Evolutionary conservation across 2,797 vertebrate species (phyloP).

Genomic region (Nasua narica): DNA sequence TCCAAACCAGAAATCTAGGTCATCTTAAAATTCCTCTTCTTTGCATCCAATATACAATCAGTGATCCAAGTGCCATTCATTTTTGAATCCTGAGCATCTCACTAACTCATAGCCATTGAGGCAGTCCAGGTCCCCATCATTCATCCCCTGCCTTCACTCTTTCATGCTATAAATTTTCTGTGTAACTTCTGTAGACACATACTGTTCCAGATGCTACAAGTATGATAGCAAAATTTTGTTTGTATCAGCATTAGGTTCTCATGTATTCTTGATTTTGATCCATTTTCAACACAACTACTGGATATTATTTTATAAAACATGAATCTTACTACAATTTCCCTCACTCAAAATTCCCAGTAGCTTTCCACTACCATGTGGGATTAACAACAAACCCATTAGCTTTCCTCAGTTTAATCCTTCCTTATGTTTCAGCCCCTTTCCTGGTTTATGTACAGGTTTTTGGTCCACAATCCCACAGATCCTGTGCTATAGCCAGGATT

Average conservation of each 20-base stretch:
- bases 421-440: background rate
- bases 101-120: background rate
- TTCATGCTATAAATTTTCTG: background rate
- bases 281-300: background rate
- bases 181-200: background rate
- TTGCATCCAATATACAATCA: background rate
- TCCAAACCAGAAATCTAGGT: background rate
- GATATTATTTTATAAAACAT: background rate
- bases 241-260: background rate
- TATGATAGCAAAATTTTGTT: background rate
- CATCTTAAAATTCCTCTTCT: background rate
- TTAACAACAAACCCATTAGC: background rate
- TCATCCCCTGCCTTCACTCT: background rate
- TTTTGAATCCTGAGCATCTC: background rate
- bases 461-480: background rate
- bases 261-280: background rate
- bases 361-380: background rate
- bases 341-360: background rate
- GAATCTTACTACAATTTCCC: background rate
- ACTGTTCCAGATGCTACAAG: background rate
- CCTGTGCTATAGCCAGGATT: background rate
- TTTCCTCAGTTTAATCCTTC: background rate
- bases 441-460: background rate
- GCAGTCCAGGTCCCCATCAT: background rate
- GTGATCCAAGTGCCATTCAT: background rate